phyloP scores from a whole-genome alignment of 1,140 invertebrate genomes.

The Chrysopa pallens region DNA sequence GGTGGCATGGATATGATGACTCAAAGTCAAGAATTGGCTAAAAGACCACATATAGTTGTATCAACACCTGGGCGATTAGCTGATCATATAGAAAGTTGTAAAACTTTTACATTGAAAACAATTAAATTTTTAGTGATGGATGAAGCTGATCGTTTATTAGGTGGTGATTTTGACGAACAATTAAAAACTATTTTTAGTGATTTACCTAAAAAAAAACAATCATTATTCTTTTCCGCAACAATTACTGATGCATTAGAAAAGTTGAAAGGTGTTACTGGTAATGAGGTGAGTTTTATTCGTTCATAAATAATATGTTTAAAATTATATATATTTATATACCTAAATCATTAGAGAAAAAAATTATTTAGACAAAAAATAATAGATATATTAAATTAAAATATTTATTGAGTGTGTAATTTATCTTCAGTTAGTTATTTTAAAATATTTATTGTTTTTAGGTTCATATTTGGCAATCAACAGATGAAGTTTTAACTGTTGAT shows the following conservation, averaged over 20 bases:
- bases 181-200: constrained; percentile 65
- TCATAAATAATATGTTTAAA: background rate
- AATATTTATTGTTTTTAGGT: too few relatives aligned
- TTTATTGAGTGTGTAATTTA: too few relatives aligned
- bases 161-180: constrained; percentile 60
- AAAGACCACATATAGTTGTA: constrained; percentile 83
- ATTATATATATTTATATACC: constrained; percentile 6
- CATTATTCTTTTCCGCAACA: constrained; percentile 89
- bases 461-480: constrained; percentile 47
- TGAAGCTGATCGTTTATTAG: constrained; percentile 64
- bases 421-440: too few relatives aligned
- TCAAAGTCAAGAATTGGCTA: constrained; percentile 73
- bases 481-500: constrained; percentile 60
- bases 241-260: constrained; percentile 72
- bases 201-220: constrained; percentile 66
- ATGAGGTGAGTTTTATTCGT: constrained; percentile 21
- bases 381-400: too few relatives aligned
- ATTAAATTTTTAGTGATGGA: constrained; percentile 80
- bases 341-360: too few relatives aligned
- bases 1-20: constrained; percentile 86
- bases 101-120: constrained; percentile 63
- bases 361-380: too few relatives aligned
- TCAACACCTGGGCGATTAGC: constrained; percentile 80
- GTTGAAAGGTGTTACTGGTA: constrained; percentile 43
- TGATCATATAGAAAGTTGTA: constrained; percentile 71